Evolutionary conservation across 2,113 vertebrate genomes (phyloP).

Genomic region (Aphelocoma coerulescens): DNA sequence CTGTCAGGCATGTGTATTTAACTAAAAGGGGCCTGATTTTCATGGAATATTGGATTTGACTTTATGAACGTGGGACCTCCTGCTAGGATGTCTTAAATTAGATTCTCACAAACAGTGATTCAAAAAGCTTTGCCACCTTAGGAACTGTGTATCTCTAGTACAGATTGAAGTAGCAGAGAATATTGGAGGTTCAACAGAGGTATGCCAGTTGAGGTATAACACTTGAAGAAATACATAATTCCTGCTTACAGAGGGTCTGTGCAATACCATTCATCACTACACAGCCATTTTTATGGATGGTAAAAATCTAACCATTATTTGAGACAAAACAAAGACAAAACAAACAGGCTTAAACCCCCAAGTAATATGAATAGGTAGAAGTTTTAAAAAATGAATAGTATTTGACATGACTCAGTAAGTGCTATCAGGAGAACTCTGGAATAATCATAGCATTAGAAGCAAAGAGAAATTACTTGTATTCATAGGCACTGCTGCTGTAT

Average conservation of each 20-base stretch:
- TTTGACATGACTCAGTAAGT: slow-evolving; percentile 1
- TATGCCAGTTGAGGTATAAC: neutral
- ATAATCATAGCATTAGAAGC: slow-evolving; percentile 4
- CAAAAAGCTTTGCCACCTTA: neutral
- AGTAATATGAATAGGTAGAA: slow-evolving; percentile 6
- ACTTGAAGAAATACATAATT: neutral
- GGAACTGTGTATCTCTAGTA: neutral
- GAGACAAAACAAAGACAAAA: slow-evolving; percentile 5
- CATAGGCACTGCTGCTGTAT: slow-evolving; percentile 29
- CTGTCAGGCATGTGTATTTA: neutral
- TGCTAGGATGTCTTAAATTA: neutral
- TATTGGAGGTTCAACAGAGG: neutral
- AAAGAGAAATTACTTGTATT: slow-evolving; percentile 40
- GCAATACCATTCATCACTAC: neutral
- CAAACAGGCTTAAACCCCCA: neutral
- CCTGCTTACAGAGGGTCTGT: neutral
- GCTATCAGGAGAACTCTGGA: neutral
- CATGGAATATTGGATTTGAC: neutral
- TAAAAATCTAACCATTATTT: neutral
- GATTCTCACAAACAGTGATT: neutral
- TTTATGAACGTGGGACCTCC: neutral
- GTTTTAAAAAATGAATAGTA: neutral
- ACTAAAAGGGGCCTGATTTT: neutral
- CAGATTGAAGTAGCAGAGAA: neutral
- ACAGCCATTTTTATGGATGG: neutral